Evolutionary conservation across 2,888 invertebrate genomes (phyloP).

Genomic region (Drosophila kuntzei): DNA sequence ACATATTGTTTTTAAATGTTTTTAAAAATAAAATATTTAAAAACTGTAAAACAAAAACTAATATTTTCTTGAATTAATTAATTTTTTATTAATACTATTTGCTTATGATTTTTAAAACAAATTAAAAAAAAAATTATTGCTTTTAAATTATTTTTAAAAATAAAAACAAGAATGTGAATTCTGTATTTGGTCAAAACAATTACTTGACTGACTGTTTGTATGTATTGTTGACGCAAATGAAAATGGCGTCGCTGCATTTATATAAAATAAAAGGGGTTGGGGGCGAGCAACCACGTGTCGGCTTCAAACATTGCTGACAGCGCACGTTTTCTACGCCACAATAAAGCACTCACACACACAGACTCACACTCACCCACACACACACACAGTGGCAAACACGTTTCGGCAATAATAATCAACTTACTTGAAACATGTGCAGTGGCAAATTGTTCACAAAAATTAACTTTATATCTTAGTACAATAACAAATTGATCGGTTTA

Average conservation of each 20-base stretch:
- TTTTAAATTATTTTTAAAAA: too few relatives aligned
- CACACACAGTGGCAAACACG: constrained; percentile 24
- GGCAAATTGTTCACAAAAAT: constrained; percentile 49
- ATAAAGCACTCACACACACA: constrained; percentile 18
- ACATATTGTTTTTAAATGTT: too few relatives aligned
- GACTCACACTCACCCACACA: neutral
- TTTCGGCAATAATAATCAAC: constrained; percentile 39
- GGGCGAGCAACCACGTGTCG: constrained; percentile 64
- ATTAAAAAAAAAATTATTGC: too few relatives aligned
- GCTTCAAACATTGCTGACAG: constrained; percentile 42
- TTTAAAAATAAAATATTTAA: too few relatives aligned
- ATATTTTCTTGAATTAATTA: neutral
- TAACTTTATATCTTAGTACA: constrained; percentile 45
- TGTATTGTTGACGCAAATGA: constrained; percentile 69
- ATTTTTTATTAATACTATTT: too few relatives aligned
- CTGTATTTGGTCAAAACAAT: neutral
- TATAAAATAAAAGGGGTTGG: neutral
- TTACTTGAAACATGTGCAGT: constrained; percentile 75
- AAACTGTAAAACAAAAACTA: too few relatives aligned
- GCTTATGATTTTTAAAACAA: too few relatives aligned
- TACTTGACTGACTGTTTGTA: neutral
- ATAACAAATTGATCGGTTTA: constrained; percentile 27
- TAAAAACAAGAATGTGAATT: neutral
- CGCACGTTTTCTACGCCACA: constrained; percentile 55
- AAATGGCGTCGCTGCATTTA: constrained; percentile 70